Evolutionary conservation across 2,888 invertebrate genomes (phyloP).

Genomic region (Caenorhabditis sinica): DNA sequence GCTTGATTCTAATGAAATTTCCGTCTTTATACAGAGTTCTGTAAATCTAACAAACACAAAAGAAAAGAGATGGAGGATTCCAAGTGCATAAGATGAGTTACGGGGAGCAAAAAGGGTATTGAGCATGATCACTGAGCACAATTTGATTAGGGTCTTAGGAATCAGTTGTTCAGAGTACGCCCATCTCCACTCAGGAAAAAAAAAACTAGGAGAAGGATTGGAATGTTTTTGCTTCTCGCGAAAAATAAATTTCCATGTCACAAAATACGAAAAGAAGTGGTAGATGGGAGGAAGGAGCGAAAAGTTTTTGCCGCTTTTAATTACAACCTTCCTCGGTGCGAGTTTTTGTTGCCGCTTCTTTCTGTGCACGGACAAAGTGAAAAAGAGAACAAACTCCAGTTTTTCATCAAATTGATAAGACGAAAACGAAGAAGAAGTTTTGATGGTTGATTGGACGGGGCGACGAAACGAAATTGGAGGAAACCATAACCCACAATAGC

Average conservation of each 20-base stretch:
- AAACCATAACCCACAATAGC: constrained; percentile 17
- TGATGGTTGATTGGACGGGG: constrained; percentile 15
- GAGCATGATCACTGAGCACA: constrained; percentile 20
- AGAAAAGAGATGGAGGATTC: background rate
- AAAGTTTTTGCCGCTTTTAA: constrained; percentile 23
- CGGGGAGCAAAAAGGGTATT: no score
- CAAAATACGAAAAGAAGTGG: constrained; percentile 18
- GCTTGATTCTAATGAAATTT: no score
- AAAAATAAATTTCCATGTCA: background rate
- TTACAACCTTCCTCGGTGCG: constrained; percentile 34
- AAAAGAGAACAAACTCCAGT: constrained; percentile 47
- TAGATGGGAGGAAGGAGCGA: background rate
- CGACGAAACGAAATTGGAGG: constrained; percentile 1
- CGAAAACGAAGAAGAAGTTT: constrained; percentile 8
- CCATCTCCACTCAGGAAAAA: background rate
- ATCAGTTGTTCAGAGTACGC: constrained; percentile 10
- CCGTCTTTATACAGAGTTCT: background rate
- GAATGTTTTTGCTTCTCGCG: background rate
- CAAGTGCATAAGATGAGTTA: background rate
- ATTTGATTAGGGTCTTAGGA: constrained; percentile 17
- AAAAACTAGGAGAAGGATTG: background rate
- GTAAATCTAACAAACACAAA: background rate
- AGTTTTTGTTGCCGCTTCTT: constrained; percentile 4
- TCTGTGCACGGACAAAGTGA: background rate
- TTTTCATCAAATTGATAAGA: constrained; percentile 44